Conservation (phyloP, 2,797 vertebrate species). For the Sebastes oblongus region DNA sequence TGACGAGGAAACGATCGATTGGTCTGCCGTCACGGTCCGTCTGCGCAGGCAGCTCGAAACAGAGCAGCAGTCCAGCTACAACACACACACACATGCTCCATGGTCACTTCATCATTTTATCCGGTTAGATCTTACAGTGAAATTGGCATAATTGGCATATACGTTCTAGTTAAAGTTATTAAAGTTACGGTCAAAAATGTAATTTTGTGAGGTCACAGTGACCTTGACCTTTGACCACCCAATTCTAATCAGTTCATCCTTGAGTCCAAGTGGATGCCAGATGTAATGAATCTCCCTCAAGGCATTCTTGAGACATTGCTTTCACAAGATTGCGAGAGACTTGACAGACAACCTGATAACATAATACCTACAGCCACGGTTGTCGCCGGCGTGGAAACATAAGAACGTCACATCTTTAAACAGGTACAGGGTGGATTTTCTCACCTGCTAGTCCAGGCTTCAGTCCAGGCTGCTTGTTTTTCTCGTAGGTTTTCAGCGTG, state of each 20-base stretch:
- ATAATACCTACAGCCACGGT: rapidly evolving
- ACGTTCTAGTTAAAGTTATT: neutral
- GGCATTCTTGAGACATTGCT: rapidly evolving
- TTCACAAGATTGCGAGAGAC: rapidly evolving
- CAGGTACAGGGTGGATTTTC: too few species aligned
- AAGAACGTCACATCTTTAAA: neutral
- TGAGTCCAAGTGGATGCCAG: too few species aligned
- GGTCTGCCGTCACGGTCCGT: constrained; percentile 89
- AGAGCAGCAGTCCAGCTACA: constrained; percentile 90
- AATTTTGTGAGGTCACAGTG: too few species aligned
- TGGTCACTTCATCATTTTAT: too few species aligned
- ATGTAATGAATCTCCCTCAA: too few species aligned
- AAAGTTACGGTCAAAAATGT: neutral
- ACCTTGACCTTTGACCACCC: too few species aligned
- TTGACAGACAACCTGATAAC: too few species aligned
- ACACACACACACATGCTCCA: constrained; percentile 26
- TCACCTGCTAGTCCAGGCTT: constrained; percentile 94
- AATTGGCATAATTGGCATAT: neutral
- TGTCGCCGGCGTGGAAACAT: too few species aligned
- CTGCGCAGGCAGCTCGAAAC: constrained; percentile 90
- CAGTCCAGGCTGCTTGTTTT: constrained; percentile 94
- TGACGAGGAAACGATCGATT: constrained; percentile 87
- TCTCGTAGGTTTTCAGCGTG: constrained; percentile 93
- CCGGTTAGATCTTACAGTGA: neutral
- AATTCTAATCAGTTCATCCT: too few species aligned